Conservation (phyloP, 2,797 vertebrate genomes). For the Halcyon chelicuti region DNA sequence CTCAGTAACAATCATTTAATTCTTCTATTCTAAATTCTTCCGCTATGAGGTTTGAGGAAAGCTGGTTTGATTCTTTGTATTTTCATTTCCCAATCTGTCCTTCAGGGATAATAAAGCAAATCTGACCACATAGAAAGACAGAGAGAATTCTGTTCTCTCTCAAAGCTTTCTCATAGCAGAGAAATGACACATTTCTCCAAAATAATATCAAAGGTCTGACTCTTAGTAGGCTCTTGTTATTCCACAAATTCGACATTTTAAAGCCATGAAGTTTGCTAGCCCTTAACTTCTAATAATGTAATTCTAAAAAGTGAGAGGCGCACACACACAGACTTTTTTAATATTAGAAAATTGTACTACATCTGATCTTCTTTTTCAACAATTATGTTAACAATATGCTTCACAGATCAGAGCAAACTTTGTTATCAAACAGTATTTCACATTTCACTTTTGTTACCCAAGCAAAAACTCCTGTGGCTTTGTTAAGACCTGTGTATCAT, state of each 20-base stretch:
- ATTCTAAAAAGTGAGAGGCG: background rate
- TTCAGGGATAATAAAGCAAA: background rate
- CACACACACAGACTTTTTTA: background rate
- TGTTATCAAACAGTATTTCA: background rate
- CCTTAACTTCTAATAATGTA: background rate
- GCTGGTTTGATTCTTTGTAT: background rate
- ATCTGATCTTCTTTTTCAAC: background rate
- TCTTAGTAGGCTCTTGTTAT: background rate
- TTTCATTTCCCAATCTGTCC: background rate
- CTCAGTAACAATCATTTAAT: background rate
- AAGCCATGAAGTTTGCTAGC: background rate
- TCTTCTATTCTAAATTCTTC: background rate
- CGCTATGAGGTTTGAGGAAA: background rate
- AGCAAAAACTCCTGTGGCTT: background rate
- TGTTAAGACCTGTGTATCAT: background rate
- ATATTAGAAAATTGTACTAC: background rate
- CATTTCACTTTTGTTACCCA: background rate
- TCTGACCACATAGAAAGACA: background rate
- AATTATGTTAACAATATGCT: background rate
- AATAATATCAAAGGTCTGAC: background rate
- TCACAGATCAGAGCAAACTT: background rate
- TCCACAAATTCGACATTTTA: background rate
- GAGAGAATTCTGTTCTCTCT: background rate
- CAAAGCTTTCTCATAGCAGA: background rate
- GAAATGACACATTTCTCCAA: background rate